Conservation (phyloP, 2,113 vertebrate species). For the Seriola aureovittata region DNA sequence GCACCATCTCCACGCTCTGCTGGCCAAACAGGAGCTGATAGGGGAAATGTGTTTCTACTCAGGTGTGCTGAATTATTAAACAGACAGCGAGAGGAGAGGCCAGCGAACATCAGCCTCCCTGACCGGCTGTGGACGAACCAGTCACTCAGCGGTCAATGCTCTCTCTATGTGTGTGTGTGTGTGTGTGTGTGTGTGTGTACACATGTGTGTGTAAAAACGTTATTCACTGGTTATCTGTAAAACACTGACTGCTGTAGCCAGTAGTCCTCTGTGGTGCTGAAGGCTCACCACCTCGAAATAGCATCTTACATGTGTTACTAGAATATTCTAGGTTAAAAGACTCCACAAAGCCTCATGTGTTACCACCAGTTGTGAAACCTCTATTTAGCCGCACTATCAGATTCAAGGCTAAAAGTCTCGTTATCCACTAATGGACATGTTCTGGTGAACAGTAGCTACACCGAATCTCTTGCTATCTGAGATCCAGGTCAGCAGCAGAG, state of each 20-base stretch:
- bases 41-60: conserved; percentile 83
- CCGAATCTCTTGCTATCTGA: conserved; percentile 1
- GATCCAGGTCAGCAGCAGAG: conserved; percentile 41
- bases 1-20: conserved; percentile 73
- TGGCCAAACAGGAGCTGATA: conserved; percentile 81
- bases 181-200: conserved; percentile 2
- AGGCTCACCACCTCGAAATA: conserved; percentile 40
- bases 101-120: conserved; percentile 65
- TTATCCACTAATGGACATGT: conserved; percentile 42
- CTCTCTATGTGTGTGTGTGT: not conserved
- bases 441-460: not conserved
- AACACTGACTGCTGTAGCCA: conserved; percentile 31
- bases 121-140: conserved; percentile 59
- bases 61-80: conserved; percentile 85
- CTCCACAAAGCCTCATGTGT: conserved; percentile 42
- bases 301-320: conserved; percentile 57
- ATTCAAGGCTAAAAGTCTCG: conserved; percentile 34
- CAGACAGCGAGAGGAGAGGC: conserved; percentile 72
- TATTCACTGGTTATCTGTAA: conserved; percentile 23
- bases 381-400: conserved; percentile 30
- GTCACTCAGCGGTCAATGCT: conserved; percentile 52
- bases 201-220: not conserved
- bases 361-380: conserved; percentile 40
- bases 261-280: conserved; percentile 41
- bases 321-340: conserved; percentile 68